phyloP scores from a whole-genome alignment of 1,140 invertebrate genomes.

The Whitmania pigra region DNA sequence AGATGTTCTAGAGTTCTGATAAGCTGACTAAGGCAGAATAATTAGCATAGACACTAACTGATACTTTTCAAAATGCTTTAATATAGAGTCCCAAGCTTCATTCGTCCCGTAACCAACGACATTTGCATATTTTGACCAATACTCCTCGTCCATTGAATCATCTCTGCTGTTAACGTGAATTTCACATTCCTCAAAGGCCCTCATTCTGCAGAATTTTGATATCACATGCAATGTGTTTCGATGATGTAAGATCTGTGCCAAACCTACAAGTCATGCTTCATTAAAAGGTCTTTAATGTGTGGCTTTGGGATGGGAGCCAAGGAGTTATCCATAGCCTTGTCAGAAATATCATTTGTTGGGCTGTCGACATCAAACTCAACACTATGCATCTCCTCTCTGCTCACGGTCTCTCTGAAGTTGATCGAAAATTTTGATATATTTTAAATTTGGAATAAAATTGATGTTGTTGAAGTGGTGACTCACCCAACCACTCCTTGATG shows the following conservation, averaged over 20 bases:
- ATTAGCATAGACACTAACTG: not conserved
- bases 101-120: not conserved
- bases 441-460: not conserved
- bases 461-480: not conserved
- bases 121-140: not conserved
- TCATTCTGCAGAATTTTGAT: constrained; percentile 3
- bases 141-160: not conserved
- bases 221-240: not conserved
- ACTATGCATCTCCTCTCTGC: not conserved
- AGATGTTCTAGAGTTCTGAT: too few relatives aligned
- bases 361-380: not conserved
- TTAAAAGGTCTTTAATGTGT: not conserved
- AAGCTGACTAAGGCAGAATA: too few relatives aligned
- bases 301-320: not conserved
- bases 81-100: not conserved
- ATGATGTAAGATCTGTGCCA: not conserved
- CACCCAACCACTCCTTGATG: not conserved
- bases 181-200: not conserved
- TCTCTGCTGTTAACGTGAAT: not conserved
- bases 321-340: not conserved
- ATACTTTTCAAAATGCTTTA: not conserved
- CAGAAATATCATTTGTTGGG: not conserved
- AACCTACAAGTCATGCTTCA: not conserved
- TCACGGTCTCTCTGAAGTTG: not conserved
- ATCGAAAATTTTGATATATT: not conserved